Conservation (phyloP, 2,113 vertebrate species). For the Emydura subglobosa region DNA sequence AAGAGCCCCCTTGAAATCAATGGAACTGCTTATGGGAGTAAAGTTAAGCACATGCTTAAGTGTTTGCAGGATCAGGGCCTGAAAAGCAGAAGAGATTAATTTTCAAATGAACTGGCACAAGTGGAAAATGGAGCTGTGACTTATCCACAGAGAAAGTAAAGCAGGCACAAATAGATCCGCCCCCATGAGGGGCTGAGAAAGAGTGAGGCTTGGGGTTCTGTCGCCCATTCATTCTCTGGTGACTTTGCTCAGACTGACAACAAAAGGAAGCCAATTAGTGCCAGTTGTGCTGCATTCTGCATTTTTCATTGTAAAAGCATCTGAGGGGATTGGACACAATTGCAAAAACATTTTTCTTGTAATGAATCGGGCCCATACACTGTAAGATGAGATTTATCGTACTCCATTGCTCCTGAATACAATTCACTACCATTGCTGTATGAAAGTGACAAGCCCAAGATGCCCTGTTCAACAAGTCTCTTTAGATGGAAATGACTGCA, state of each 20-base stretch:
- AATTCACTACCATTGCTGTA: slow-evolving; percentile 81
- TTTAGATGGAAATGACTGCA: slow-evolving; percentile 75
- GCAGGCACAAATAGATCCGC: not conserved
- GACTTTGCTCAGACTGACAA: not conserved
- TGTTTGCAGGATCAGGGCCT: fast-evolving
- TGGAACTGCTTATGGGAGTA: not conserved
- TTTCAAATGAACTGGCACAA: not conserved
- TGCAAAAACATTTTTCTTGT: slow-evolving; percentile 51
- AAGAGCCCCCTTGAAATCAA: not conserved
- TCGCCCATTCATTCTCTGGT: not conserved
- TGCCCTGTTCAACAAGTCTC: slow-evolving; percentile 62
- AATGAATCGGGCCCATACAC: slow-evolving; percentile 67
- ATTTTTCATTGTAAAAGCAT: fast-evolving
- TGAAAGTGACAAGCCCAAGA: slow-evolving; percentile 77
- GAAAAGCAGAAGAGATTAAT: not conserved
- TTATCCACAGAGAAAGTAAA: not conserved
- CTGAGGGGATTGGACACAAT: not conserved
- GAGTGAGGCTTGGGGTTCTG: not conserved
- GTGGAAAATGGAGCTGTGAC: not conserved
- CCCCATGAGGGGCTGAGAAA: not conserved
- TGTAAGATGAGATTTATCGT: slow-evolving; percentile 5
- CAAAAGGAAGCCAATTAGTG: not conserved
- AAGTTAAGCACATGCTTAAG: not conserved
- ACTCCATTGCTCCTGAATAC: slow-evolving; percentile 73
- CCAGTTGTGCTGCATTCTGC: not conserved